A percentile compares a stretch with the other conserved stretches of the same genome.
phyloP scores from a whole-genome alignment of 2,797 vertebrate genomes.

The Erpetoichthys calabaricus region DNA sequence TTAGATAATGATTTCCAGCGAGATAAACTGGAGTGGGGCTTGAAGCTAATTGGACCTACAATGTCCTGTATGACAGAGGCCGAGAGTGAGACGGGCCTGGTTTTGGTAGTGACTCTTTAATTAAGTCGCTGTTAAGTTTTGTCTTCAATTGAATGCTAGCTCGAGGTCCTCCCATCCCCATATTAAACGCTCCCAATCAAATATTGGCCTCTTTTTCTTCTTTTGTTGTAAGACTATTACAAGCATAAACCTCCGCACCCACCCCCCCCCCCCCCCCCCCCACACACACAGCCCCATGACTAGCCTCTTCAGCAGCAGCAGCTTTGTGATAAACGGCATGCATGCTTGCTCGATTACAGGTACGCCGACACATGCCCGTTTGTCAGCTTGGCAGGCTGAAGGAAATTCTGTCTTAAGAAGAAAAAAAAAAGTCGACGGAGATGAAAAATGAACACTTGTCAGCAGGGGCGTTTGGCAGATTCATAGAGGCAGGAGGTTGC shows the following conservation, averaged over 20 bases:
- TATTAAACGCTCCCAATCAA: too few species aligned
- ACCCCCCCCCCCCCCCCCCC: too few species aligned
- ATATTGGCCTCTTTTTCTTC: too few species aligned
- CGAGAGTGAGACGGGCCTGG: conserved; percentile 5
- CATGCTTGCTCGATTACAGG: conserved; percentile 37
- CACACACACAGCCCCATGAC: too few species aligned
- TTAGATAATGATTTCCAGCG: conserved; percentile 95
- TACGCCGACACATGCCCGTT: conserved; percentile 39
- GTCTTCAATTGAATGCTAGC: too few species aligned
- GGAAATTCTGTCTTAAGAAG: conserved; percentile 20
- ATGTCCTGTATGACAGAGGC: conserved; percentile 42
- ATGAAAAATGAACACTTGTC: conserved; percentile 12
- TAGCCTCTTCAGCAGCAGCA: too few species aligned
- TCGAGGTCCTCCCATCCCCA: too few species aligned
- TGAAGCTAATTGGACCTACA: conserved; percentile 88
- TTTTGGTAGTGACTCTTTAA: too few species aligned
- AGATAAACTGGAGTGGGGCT: conserved; percentile 93
- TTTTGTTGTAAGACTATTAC: too few species aligned
- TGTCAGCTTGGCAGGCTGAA: conserved; percentile 38
- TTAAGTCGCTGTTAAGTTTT: too few species aligned
- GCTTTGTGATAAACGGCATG: conserved; percentile 7
- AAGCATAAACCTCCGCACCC: too few species aligned
- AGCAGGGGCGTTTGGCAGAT: conserved; percentile 2
- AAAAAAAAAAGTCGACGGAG: background rate
- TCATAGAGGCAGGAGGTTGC: conserved; percentile 28